Base-by-base conservation (phyloP, 2,888 invertebrate species). In the Hermaeophaga mercurialis region DNA sequence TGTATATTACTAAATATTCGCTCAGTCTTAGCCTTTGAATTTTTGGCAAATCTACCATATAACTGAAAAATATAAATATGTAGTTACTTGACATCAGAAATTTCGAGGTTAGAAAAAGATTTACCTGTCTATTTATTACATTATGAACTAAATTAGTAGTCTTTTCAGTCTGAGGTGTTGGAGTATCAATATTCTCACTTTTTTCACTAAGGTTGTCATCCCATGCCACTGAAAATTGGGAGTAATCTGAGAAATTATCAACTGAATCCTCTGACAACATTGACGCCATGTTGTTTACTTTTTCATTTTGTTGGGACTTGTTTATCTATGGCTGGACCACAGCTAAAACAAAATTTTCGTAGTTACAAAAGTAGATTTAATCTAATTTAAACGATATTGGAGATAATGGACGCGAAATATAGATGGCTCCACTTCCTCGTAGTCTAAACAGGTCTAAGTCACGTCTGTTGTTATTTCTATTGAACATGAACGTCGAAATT, bases 11-110 rank as follows among this genome's bases (percentile, higher is more conserved):
- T 72, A 65, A 77, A 77, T 66, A 75, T 66, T 64, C 69, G 71
- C 70, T 78, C 78, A 72, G 76, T 77, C 73, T 75, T 77, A 14
- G 73, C 70, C 70, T 67, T 75, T 59, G 75, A 68, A 69, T 72
- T 71, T 61, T 70, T 75, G 22, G 75, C 64, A 70, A 76, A 73
- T 58, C 74, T 63, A 57, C 77, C 78, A 62, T 73, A 77, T 39
- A 77, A 64, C 78, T 78, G 59, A 28, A 73, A 73, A 62, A 59
- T 22, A 62, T 43, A 59, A 49, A n/a, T n/a, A n/a, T n/a, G 36
- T 48, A 59, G 55, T 54, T 45, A 57, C 54, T 66, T 58, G 46
- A 54, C 56, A 58, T 59, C 46, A 59, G 9, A 36, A 47, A 41
- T 61, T 70, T 66, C 63, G 59, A 71, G 72, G 73, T 72, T 74